Percentiles rank a stretch among this genome's conserved stretches.
phyloP scores from a whole-genome alignment of 1,140 invertebrate genomes.

The Gonatopus flavifemur region DNA sequence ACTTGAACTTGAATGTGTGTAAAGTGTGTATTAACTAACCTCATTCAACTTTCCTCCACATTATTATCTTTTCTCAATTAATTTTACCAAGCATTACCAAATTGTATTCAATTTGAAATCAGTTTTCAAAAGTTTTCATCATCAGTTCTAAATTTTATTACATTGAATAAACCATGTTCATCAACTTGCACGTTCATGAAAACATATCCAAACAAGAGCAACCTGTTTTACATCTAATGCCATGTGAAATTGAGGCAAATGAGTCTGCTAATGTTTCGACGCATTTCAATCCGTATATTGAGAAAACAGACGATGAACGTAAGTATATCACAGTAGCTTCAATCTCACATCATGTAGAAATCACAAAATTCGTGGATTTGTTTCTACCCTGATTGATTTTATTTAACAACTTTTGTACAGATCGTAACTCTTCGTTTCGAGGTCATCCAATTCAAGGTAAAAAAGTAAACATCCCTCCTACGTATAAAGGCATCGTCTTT shows the following conservation, averaged over 20 bases:
- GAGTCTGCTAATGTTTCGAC: slow-evolving; percentile 69
- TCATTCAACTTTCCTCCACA: too few species aligned
- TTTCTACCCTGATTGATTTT: not conserved
- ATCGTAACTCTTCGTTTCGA: slow-evolving; percentile 64
- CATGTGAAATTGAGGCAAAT: slow-evolving; percentile 72
- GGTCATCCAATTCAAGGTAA: slow-evolving; percentile 70
- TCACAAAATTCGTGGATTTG: not conserved
- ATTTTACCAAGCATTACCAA: too few species aligned
- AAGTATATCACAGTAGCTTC: slow-evolving; percentile 26
- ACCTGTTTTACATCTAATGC: slow-evolving; percentile 67
- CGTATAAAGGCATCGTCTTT: slow-evolving; percentile 68
- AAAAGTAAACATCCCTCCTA: slow-evolving; percentile 62
- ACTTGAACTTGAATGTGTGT: too few species aligned
- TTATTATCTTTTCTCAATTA: too few species aligned
- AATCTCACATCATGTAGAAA: not conserved
- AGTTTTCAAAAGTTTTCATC: too few species aligned
- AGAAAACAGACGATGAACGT: slow-evolving; percentile 50
- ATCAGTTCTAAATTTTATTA: too few species aligned
- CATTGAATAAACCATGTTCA: slow-evolving; percentile 55
- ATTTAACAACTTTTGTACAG: slow-evolving; percentile 37
- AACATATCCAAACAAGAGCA: slow-evolving; percentile 46
- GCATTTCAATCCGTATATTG: slow-evolving; percentile 69
- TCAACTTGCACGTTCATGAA: slow-evolving; percentile 58
- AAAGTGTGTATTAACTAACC: too few species aligned
- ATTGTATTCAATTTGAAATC: too few species aligned